Conservation (phyloP, 2,113 vertebrate genomes). For the Microtus richardsoni region DNA sequence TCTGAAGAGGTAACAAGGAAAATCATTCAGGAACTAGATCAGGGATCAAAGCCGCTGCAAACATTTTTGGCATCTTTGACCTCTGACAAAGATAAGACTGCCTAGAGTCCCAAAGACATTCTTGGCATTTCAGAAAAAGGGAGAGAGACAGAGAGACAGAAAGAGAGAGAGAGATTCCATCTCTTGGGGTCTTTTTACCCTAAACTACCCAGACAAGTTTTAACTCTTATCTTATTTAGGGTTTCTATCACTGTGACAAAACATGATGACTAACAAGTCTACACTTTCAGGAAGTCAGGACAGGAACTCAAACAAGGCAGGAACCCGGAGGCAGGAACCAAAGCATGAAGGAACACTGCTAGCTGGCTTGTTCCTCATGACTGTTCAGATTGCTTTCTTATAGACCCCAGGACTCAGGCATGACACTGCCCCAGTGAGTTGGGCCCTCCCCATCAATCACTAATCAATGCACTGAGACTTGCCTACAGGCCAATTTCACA, state of each 20-base stretch:
- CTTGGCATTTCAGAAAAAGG: not conserved
- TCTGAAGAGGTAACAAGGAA: not conserved
- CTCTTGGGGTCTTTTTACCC: not conserved
- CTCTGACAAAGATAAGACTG: not conserved
- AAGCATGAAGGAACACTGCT: not conserved
- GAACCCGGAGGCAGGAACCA: not conserved
- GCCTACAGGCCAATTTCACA: not conserved
- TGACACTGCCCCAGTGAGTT: not conserved
- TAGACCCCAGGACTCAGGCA: not conserved
- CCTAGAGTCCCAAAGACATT: not conserved
- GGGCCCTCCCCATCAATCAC: not conserved
- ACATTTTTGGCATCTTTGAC: not conserved
- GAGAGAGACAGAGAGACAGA: not conserved
- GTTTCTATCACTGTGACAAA: not conserved
- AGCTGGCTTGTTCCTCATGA: not conserved
- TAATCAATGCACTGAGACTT: not conserved
- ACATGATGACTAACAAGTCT: not conserved
- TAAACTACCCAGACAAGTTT: not conserved
- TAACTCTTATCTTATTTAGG: not conserved
- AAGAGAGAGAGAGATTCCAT: not conserved
- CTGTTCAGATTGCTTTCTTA: not conserved
- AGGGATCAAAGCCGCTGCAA: not conserved
- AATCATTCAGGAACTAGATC: not conserved
- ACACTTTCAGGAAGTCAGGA: not conserved
- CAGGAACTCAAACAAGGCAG: too few species aligned